Percentiles rank a stretch among this genome's conserved stretches.
These are phyloP conservation scores for Ctenopoma multispine DNA, from an alignment of 2,797 vertebrate genomes.

Conservation along the genomic window DNA sequence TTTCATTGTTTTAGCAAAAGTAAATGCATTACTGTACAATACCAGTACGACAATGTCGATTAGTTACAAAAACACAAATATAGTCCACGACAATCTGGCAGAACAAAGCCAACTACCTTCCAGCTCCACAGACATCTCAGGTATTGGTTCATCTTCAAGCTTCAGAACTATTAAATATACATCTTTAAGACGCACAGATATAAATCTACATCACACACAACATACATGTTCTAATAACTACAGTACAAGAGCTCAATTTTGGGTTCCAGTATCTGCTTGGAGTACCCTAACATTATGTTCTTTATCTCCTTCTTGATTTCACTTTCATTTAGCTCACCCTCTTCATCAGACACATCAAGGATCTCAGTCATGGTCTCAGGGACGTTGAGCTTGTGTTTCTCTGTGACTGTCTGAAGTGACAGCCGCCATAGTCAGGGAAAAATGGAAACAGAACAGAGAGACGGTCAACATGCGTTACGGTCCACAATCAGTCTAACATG, in stretches of 20 bases:
- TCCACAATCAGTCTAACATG: background rate
- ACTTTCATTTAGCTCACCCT: constrained; percentile 86
- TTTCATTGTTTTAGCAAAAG: background rate
- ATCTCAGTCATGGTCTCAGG: constrained; percentile 99
- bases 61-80: constrained; percentile 16
- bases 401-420: constrained; percentile 89
- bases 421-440: constrained; percentile 9
- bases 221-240: background rate
- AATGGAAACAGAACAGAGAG: constrained; percentile 4
- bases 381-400: constrained; percentile 99
- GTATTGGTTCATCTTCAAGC: constrained; percentile 86
- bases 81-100: constrained; percentile 35
- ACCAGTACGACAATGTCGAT: background rate
- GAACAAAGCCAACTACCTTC: constrained; percentile 79
- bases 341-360: constrained; percentile 98
- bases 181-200: constrained; percentile 44
- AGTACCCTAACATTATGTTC: background rate
- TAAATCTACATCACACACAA: constrained; percentile 23
- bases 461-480: background rate
- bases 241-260: background rate
- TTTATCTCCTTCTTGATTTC: background rate
- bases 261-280: background rate
- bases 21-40: background rate
- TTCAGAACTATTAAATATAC: constrained; percentile 86
- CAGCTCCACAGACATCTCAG: constrained; percentile 85